Evolutionary conservation across 2,797 vertebrate species (phyloP).

Genomic region (Parambassis ranga): DNA sequence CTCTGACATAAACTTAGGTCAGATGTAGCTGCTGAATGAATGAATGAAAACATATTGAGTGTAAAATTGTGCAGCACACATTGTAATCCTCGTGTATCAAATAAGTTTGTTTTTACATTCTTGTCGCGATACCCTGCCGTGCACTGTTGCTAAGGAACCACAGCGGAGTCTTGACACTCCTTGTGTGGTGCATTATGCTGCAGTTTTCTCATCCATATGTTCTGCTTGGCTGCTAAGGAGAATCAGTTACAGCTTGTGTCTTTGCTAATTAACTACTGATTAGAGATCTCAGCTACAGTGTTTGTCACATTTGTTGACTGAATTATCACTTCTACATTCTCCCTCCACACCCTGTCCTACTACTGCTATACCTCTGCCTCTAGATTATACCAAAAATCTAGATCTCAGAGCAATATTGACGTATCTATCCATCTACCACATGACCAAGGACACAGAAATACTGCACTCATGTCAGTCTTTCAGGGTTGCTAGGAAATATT

Average conservation of each 20-base stretch:
- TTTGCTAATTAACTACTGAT: background rate
- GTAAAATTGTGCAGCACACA: background rate
- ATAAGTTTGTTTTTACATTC: background rate
- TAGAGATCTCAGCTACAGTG: background rate
- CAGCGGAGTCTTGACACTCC: slow-evolving; percentile 30
- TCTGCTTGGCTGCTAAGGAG: slow-evolving; percentile 10
- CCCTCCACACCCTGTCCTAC: background rate
- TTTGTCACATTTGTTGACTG: background rate
- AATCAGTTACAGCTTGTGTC: background rate
- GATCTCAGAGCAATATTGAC: background rate
- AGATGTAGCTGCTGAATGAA: background rate
- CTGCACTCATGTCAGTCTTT: background rate
- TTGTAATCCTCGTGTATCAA: background rate
- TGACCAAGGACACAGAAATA: background rate
- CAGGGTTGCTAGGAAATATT: background rate
- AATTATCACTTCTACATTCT: background rate
- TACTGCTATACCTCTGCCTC: background rate
- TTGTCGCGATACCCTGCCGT: slow-evolving; percentile 32
- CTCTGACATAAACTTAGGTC: background rate
- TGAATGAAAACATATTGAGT: background rate
- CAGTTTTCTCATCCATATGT: slow-evolving; percentile 39
- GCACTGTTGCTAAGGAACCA: slow-evolving; percentile 71
- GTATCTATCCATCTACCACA: background rate
- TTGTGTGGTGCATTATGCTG: slow-evolving; percentile 50
- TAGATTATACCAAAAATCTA: background rate